Conservation (phyloP, 2,113 vertebrate genomes). For the Erythrolamprus reginae region DNA sequence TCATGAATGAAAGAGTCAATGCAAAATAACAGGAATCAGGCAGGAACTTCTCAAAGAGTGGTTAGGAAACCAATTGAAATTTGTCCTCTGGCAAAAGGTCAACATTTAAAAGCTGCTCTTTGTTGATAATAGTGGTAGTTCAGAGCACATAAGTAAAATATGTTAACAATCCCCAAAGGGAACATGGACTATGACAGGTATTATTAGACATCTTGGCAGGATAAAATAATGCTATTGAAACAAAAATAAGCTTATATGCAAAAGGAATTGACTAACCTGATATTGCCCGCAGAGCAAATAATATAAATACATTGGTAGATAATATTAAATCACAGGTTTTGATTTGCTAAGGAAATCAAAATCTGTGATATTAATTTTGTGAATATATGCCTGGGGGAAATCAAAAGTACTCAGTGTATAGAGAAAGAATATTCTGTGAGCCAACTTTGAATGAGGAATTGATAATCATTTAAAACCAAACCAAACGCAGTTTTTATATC, state of each 20-base stretch:
- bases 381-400: neutral
- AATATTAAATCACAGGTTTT: neutral
- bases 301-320: neutral
- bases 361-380: neutral
- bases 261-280: neutral
- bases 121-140: neutral
- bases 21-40: neutral
- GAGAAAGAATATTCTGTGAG: neutral
- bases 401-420: neutral
- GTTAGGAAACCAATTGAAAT: neutral
- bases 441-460: neutral
- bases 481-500: slow-evolving; percentile 25
- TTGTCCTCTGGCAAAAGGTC: neutral
- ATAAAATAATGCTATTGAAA: neutral
- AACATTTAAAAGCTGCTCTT: neutral
- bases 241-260: neutral
- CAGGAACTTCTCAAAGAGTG: neutral
- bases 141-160: neutral
- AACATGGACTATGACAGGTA: neutral
- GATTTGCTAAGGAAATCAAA: neutral
- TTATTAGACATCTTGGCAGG: neutral
- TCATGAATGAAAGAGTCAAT: neutral
- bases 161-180: neutral
- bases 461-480: neutral
- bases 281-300: neutral